phyloP scores from a whole-genome alignment of 2,797 vertebrate species.

The Diplodus sargus region DNA sequence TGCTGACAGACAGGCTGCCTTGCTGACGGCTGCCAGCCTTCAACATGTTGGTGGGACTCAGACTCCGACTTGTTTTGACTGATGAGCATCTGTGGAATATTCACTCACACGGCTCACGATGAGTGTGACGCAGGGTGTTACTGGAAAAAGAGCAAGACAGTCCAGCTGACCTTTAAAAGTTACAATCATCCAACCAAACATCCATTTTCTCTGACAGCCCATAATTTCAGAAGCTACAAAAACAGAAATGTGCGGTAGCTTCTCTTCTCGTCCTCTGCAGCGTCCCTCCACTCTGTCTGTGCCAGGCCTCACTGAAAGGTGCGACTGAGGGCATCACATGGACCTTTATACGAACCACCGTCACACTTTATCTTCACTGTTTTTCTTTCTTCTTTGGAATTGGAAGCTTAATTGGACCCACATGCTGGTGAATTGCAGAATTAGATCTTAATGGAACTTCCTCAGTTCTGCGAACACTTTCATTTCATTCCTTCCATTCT shows the following conservation, averaged over 20 bases:
- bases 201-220: background rate
- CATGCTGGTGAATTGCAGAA: conserved; percentile 7
- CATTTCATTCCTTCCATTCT: too few species aligned
- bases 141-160: conserved; percentile 1
- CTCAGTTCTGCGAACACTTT: too few species aligned
- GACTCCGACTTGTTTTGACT: conserved; percentile 31
- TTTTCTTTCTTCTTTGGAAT: conserved; percentile 9
- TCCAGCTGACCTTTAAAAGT: background rate
- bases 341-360: background rate
- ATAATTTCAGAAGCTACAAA: background rate
- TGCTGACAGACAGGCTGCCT: conserved; percentile 23
- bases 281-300: background rate
- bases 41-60: background rate
- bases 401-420: background rate
- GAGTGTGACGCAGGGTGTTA: background rate
- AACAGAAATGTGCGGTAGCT: background rate
- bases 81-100: conserved; percentile 32
- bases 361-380: background rate
- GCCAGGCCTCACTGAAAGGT: background rate
- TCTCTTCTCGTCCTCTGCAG: background rate
- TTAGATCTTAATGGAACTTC: too few species aligned
- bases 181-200: background rate
- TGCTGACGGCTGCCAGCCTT: conserved; percentile 21
- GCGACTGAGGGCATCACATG: background rate
- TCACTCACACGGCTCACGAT: background rate